A percentile compares a stretch with the other conserved stretches of the same genome.
Conservation (phyloP, 2,113 vertebrate genomes). For the Genyomyrus donnyi region DNA sequence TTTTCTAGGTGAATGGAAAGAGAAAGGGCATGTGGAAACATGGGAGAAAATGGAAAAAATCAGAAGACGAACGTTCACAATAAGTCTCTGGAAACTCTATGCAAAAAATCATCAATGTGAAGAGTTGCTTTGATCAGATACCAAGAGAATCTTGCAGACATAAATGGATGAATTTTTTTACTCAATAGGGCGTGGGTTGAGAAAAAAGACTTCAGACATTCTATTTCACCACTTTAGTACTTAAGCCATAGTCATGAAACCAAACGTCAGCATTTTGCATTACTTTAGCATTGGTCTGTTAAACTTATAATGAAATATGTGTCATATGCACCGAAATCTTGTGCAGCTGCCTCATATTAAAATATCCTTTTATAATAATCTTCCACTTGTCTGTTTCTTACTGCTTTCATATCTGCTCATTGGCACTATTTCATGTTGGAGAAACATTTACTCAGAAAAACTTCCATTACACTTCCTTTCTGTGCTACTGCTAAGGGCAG, state of each 20-base stretch:
- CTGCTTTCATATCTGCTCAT: constrained; percentile 30
- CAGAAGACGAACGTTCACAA: constrained; percentile 48
- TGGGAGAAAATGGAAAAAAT: constrained; percentile 29
- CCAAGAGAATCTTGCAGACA: constrained; percentile 40
- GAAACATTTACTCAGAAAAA: constrained; percentile 28
- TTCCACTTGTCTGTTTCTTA: not conserved
- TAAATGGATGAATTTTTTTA: constrained; percentile 22
- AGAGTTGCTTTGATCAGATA: constrained; percentile 50
- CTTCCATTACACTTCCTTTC: constrained; percentile 19
- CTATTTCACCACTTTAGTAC: constrained; percentile 1
- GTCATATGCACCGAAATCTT: not conserved
- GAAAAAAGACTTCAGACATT: not conserved
- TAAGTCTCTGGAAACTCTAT: constrained; percentile 32
- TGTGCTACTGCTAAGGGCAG: constrained; percentile 28
- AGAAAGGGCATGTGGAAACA: constrained; percentile 35
- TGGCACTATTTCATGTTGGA: constrained; percentile 33
- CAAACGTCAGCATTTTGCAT: not conserved
- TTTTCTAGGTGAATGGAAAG: constrained; percentile 21
- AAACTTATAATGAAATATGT: not conserved
- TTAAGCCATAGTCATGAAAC: not conserved
- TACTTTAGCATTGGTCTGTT: not conserved
- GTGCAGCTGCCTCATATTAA: constrained; percentile 15
- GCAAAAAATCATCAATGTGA: constrained; percentile 33
- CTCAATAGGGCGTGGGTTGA: not conserved
- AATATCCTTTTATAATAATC: not conserved